phyloP scores from a whole-genome alignment of 1,140 invertebrate species.

The Trinorchestia longiramus region DNA sequence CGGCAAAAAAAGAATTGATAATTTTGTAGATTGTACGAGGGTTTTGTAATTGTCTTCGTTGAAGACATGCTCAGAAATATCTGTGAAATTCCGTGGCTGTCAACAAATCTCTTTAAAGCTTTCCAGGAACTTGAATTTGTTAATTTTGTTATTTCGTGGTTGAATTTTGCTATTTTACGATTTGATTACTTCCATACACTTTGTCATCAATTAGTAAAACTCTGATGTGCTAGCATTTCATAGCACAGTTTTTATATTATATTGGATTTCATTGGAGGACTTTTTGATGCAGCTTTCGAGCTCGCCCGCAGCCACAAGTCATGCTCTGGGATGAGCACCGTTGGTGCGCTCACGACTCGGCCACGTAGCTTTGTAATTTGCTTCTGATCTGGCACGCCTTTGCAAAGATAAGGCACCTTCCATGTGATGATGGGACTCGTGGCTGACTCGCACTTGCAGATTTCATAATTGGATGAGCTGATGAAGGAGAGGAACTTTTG shows the following conservation, averaged over 20 bases:
- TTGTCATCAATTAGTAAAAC: not conserved
- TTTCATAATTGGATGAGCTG: slow-evolving; percentile 47
- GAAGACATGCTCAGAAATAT: not conserved
- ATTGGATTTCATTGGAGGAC: not conserved
- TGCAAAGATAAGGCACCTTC: slow-evolving; percentile 28
- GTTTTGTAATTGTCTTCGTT: not conserved
- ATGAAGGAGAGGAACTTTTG: not conserved
- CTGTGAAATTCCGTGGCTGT: not conserved
- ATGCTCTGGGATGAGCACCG: slow-evolving; percentile 24
- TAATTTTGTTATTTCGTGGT: not conserved
- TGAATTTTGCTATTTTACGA: not conserved
- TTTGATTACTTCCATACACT: not conserved
- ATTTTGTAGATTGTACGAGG: not conserved
- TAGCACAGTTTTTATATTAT: not conserved
- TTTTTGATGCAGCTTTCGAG: not conserved
- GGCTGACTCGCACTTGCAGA: slow-evolving; percentile 36
- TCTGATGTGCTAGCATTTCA: not conserved
- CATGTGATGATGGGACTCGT: slow-evolving; percentile 8
- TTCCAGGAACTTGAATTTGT: not conserved
- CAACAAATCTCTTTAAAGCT: not conserved
- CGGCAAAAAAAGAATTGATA: not conserved
- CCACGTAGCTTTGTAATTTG: slow-evolving; percentile 46
- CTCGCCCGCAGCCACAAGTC: slow-evolving; percentile 16
- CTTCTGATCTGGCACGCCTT: slow-evolving; percentile 44
- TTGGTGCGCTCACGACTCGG: slow-evolving; percentile 19